Percentiles rank a stretch among this genome's conserved stretches.
Conservation (phyloP, 2,797 vertebrate species). For the Hylomyscus alleni region DNA sequence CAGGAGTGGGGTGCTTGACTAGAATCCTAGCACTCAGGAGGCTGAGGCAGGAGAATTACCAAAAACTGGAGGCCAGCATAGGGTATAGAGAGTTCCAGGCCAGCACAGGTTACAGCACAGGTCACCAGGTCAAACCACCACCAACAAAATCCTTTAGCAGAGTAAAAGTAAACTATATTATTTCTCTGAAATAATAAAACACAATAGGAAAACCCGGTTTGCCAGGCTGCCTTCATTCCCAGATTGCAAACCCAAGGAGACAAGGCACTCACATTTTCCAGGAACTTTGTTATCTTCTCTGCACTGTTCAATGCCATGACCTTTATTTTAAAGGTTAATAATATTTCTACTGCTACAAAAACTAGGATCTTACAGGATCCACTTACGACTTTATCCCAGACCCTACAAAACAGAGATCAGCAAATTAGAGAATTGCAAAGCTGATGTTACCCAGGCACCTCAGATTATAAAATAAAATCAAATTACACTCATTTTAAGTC, state of each 20-base stretch:
- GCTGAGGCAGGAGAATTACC: neutral
- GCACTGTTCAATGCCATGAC: conserved; percentile 93
- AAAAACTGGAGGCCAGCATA: neutral
- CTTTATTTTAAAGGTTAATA: conserved; percentile 97
- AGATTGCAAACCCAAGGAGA: conserved; percentile 60
- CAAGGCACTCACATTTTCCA: conserved; percentile 94
- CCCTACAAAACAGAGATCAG: conserved; percentile 88
- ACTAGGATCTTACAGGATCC: conserved; percentile 99
- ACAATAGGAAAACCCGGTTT: neutral
- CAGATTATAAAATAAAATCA: conserved; percentile 57
- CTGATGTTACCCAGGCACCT: conserved; percentile 22
- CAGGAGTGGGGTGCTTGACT: neutral
- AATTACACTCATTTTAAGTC: conserved; percentile 42
- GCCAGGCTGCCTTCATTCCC: conserved; percentile 8
- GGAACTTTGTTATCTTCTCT: conserved; percentile 93
- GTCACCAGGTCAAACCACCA: neutral
- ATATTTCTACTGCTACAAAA: conserved; percentile 97
- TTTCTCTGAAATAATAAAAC: conserved; percentile 50
- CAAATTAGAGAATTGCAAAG: conserved; percentile 46
- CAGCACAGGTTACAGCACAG: neutral
- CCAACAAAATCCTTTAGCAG: neutral
- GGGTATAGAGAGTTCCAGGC: neutral
- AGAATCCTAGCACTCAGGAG: neutral
- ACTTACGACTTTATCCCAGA: conserved; percentile 99
- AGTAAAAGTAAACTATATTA: neutral